Percentiles rank a stretch among this genome's conserved stretches.
Evolutionary conservation across 2,797 vertebrate species (phyloP).

Genomic region (Falco concolor): DNA sequence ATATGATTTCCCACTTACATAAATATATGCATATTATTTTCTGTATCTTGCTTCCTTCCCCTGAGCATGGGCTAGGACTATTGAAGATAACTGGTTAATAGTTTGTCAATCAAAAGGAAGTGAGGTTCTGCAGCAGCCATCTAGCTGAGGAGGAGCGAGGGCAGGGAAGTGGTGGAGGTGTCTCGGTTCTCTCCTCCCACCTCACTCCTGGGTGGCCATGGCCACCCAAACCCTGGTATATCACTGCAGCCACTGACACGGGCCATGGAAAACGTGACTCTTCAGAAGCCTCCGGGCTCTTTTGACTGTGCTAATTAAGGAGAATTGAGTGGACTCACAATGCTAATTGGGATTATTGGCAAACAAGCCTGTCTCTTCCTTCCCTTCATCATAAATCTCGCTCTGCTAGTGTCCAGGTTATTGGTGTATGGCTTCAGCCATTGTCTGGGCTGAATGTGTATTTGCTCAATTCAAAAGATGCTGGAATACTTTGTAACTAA

Average conservation of each 20-base stretch:
- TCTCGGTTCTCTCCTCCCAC: neutral
- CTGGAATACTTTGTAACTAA: neutral
- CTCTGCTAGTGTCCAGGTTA: neutral
- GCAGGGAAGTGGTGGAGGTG: neutral
- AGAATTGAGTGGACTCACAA: neutral
- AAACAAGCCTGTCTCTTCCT: neutral
- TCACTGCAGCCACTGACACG: neutral
- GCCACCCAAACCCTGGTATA: neutral
- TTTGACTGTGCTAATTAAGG: neutral
- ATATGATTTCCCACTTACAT: constrained; percentile 15
- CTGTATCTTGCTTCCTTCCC: neutral
- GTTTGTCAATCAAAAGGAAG: neutral
- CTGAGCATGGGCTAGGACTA: neutral
- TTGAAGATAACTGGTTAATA: neutral
- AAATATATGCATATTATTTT: neutral
- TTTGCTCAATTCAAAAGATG: neutral
- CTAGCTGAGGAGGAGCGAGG: neutral
- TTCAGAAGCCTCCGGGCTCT: neutral
- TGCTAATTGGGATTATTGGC: constrained; percentile 10
- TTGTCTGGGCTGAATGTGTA: neutral
- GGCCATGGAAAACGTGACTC: neutral
- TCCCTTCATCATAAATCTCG: neutral
- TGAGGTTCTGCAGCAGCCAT: neutral
- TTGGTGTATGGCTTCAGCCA: neutral
- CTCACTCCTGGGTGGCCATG: accelerated